Evolutionary conservation across 2,888 invertebrate genomes (phyloP).

Genomic region (Hyalella azteca): DNA sequence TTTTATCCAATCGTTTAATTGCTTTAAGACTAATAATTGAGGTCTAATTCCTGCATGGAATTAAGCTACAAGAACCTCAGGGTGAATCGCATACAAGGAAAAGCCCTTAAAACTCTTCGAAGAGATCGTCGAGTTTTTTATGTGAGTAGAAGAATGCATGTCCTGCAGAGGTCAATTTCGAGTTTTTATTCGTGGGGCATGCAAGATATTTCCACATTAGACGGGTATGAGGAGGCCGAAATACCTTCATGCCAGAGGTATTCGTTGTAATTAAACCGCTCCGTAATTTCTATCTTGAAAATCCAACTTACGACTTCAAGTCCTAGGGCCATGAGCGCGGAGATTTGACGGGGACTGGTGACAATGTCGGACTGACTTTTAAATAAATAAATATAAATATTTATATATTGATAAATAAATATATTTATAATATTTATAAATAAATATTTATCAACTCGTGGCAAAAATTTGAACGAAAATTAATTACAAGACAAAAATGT

Average conservation of each 20-base stretch:
- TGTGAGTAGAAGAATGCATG: not conserved
- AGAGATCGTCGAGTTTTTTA: not conserved
- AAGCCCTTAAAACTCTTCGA: not conserved
- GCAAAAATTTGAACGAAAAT: no score
- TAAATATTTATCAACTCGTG: no score
- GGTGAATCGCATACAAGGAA: not conserved
- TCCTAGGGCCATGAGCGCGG: not conserved
- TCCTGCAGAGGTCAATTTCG: constrained; percentile 11
- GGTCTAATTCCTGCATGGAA: not conserved
- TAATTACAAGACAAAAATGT: no score
- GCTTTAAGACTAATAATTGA: not conserved
- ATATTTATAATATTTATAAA: no score
- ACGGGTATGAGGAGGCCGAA: constrained; percentile 7
- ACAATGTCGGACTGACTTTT: not conserved
- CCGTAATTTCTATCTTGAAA: no score
- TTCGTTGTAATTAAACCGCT: not conserved
- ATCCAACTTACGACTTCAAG: not conserved
- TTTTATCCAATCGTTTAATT: not conserved
- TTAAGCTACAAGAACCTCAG: not conserved
- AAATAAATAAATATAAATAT: no score
- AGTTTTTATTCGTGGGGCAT: not conserved
- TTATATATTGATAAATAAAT: no score
- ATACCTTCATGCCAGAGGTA: not conserved
- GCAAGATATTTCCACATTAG: constrained; percentile 24
- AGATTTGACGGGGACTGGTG: not conserved